Percentiles rank a stretch among this genome's conserved stretches.
phyloP scores from a whole-genome alignment of 2,888 invertebrate genomes.

The Plemyria rubiginata region DNA sequence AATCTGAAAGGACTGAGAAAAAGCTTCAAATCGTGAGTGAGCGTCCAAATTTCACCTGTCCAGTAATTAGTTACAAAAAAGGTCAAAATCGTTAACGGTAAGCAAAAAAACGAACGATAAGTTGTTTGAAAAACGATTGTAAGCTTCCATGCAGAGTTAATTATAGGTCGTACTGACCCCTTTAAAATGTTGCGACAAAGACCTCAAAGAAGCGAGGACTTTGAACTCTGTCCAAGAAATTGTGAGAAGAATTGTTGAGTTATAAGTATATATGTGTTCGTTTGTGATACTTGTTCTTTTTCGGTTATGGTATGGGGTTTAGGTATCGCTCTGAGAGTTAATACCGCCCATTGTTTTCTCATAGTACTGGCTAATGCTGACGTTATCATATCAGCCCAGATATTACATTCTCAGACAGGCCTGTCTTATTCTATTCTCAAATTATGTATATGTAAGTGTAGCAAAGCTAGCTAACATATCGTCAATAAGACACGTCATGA shows the following conservation, averaged over 20 bases:
- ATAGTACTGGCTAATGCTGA: too few species aligned
- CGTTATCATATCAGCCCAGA: too few species aligned
- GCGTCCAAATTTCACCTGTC: constrained; percentile 18
- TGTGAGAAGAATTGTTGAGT: constrained; percentile 43
- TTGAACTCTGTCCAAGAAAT: constrained; percentile 54
- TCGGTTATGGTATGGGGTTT: neutral
- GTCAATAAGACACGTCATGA: too few species aligned
- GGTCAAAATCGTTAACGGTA: constrained; percentile 38
- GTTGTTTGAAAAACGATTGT: constrained; percentile 62
- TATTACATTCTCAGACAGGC: too few species aligned
- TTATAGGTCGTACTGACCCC: constrained; percentile 75
- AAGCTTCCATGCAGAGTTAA: constrained; percentile 72
- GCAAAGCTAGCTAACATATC: too few species aligned
- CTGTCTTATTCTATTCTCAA: too few species aligned
- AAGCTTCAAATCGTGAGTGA: neutral
- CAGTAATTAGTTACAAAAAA: constrained; percentile 25
- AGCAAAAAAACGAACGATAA: constrained; percentile 43
- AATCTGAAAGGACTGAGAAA: neutral
- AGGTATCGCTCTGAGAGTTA: neutral
- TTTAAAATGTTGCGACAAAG: constrained; percentile 58
- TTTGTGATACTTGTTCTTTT: neutral
- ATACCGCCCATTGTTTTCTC: too few species aligned
- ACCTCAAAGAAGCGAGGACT: constrained; percentile 55
- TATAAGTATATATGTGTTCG: neutral
- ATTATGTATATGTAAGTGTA: too few species aligned